Conservation (phyloP, 2,113 vertebrate species). For the Rhinolophus sinicus region DNA sequence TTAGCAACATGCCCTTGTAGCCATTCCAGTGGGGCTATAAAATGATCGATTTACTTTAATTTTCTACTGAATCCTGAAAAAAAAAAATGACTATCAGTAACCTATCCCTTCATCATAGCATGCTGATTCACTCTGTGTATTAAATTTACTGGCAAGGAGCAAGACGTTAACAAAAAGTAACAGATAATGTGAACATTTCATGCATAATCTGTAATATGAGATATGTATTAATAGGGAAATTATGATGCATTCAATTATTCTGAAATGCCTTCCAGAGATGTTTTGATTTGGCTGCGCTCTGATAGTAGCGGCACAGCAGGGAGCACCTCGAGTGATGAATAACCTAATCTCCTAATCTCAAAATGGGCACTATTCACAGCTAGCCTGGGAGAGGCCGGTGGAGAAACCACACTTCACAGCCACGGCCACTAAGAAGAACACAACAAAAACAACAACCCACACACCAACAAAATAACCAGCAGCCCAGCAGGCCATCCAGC, state of each 20-base stretch:
- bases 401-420: constrained; percentile 85
- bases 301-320: constrained; percentile 92
- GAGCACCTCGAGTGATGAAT: constrained; percentile 96
- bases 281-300: constrained; percentile 94
- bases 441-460: constrained; percentile 81
- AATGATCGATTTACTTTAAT: constrained; percentile 94
- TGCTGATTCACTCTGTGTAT: constrained; percentile 91
- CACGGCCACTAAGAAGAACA: constrained; percentile 78
- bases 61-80: constrained; percentile 90
- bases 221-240: constrained; percentile 99
- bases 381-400: constrained; percentile 88
- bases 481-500: background rate
- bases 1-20: constrained; percentile 91
- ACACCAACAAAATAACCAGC: constrained; percentile 20
- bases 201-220: constrained; percentile 96
- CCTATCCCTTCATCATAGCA: constrained; percentile 90
- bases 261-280: constrained; percentile 98
- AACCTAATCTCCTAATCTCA: constrained; percentile 99
- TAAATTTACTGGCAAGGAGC: constrained; percentile 92
- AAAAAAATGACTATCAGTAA: constrained; percentile 88
- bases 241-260: constrained; percentile 98
- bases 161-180: constrained; percentile 94
- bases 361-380: constrained; percentile 93
- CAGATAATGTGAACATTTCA: constrained; percentile 96
- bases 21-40: constrained; percentile 90